These are phyloP conservation scores for Ischnus inquisitorius DNA, from an alignment of 2,888 invertebrate genomes.

Conservation along the genomic window DNA sequence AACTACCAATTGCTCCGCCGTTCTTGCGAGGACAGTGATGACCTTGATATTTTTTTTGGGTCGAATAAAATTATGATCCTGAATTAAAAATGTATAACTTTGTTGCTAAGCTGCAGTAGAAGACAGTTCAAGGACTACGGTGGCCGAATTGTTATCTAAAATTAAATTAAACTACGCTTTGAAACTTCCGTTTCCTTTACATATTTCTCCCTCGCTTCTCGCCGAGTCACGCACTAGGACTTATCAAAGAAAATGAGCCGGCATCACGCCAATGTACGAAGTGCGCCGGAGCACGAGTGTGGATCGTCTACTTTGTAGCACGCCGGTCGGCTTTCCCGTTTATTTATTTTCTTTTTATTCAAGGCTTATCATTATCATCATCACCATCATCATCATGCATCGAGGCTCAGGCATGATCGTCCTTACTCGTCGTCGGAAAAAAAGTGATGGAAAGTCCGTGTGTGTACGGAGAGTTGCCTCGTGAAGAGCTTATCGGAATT, in stretches of 20 bases:
- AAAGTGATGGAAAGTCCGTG: constrained; percentile 3
- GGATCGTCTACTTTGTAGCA: constrained; percentile 23
- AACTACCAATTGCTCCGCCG: too few relatives aligned
- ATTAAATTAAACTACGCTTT: background rate
- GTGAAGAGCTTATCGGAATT: constrained; percentile 2
- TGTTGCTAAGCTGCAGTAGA: background rate
- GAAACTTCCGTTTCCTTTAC: constrained; percentile 3
- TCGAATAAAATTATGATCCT: background rate
- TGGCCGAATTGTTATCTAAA: constrained; percentile 1
- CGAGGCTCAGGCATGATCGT: constrained; percentile 7
- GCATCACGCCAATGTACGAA: constrained; percentile 55
- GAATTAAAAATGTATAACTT: background rate
- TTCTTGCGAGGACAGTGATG: background rate
- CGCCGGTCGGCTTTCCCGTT: background rate
- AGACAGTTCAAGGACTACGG: background rate
- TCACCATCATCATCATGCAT: background rate
- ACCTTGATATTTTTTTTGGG: background rate
- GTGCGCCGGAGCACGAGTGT: constrained; percentile 15
- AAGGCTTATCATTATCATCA: constrained; percentile 23
- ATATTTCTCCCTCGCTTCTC: constrained; percentile 17
- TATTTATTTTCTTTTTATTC: constrained; percentile 8
- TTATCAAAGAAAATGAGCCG: constrained; percentile 43
- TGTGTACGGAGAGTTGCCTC: background rate
- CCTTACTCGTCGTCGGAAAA: constrained; percentile 14
- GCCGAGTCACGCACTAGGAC: constrained; percentile 56